Conservation (phyloP, 2,797 vertebrate species). For the Danio aesculapii region DNA sequence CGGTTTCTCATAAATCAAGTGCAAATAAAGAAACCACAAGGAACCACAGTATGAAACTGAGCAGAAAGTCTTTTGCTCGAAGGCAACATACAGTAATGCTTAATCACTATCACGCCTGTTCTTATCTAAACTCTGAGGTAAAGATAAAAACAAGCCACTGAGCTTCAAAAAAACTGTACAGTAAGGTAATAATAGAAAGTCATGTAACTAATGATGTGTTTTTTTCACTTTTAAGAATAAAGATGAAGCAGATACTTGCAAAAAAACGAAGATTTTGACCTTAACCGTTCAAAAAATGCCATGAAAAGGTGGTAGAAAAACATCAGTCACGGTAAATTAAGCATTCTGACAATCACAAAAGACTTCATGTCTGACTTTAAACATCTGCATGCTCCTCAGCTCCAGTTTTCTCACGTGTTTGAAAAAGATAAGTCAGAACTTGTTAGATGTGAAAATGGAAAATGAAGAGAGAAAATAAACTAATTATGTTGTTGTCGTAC, state of each 20-base stretch:
- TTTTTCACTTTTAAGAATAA: background rate
- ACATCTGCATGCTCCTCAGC: constrained; percentile 58
- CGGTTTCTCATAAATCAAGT: no score
- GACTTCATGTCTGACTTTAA: constrained; percentile 63
- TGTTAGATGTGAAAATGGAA: constrained; percentile 62
- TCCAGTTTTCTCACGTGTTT: constrained; percentile 61
- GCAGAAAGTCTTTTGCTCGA: constrained; percentile 59
- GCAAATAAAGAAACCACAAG: background rate
- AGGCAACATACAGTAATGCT: constrained; percentile 53
- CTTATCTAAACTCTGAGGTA: constrained; percentile 68
- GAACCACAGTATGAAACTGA: constrained; percentile 54
- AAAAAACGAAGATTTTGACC: background rate
- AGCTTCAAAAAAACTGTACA: constrained; percentile 52
- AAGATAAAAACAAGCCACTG: constrained; percentile 58
- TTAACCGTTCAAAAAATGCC: constrained; percentile 48
- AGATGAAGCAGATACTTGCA: background rate
- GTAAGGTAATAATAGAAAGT: constrained; percentile 54
- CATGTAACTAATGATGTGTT: constrained; percentile 58
- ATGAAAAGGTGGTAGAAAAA: constrained; percentile 57
- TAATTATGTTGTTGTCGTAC: constrained; percentile 17
- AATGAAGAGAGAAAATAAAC: constrained; percentile 35
- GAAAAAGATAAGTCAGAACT: constrained; percentile 70
- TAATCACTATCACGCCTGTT: constrained; percentile 62
- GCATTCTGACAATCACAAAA: constrained; percentile 65
- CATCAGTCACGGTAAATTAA: constrained; percentile 71